Conservation (phyloP, 1,140 invertebrate genomes). For the Pomacea maculata region DNA sequence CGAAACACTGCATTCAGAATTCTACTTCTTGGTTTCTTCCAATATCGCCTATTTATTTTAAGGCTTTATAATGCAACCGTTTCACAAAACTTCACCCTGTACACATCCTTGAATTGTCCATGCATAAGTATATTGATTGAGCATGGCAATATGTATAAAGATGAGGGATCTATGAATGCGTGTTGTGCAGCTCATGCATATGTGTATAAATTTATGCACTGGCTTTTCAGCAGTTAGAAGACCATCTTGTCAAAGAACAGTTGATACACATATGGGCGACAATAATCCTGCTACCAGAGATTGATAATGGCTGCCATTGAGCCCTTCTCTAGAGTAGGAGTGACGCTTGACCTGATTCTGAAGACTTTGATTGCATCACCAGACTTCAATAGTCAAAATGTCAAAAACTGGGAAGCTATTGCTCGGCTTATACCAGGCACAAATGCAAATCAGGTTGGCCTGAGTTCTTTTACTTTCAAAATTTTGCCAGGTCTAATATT, state of each 20-base stretch:
- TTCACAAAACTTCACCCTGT: too few species aligned
- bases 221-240: neutral
- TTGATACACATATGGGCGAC: neutral
- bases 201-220: neutral
- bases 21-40: too few species aligned
- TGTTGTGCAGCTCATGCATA: neutral
- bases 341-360: constrained; percentile 60
- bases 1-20: too few species aligned
- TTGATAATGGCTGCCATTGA: constrained; percentile 37
- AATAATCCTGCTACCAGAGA: neutral
- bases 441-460: constrained; percentile 54
- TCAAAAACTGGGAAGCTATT: constrained; percentile 63
- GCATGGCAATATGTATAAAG: too few species aligned
- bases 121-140: too few species aligned
- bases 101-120: too few species aligned
- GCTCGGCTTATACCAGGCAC: constrained; percentile 59
- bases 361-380: constrained; percentile 56
- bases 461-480: neutral
- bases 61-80: too few species aligned
- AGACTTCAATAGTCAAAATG: constrained; percentile 53
- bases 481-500: neutral
- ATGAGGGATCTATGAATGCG: too few species aligned
- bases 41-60: too few species aligned
- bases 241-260: neutral
- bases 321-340: constrained; percentile 38